These are phyloP conservation scores for Caiman crocodilus DNA, from an alignment of 2,797 vertebrate species.

Conservation along the genomic window DNA sequence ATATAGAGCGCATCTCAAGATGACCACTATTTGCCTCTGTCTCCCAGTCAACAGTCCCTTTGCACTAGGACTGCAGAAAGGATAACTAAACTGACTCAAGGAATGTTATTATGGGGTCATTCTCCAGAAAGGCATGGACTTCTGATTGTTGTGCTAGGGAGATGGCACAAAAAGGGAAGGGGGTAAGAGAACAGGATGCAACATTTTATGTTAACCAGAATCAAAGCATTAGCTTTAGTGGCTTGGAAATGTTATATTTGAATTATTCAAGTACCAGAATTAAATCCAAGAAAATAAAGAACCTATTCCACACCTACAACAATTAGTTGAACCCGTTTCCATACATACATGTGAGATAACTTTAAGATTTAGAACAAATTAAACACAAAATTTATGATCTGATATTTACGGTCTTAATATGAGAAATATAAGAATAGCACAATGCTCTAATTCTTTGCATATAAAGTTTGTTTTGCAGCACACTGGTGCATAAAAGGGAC, in stretches of 20 bases:
- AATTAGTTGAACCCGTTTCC: background rate
- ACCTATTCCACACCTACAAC: accelerated
- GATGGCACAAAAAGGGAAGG: background rate
- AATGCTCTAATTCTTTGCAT: background rate
- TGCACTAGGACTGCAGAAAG: accelerated
- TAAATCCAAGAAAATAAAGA: background rate
- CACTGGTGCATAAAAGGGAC: background rate
- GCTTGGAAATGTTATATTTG: background rate
- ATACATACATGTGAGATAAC: background rate
- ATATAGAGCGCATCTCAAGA: background rate
- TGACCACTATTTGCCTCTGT: background rate
- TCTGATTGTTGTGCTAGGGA: background rate
- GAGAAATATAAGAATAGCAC: background rate
- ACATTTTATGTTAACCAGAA: background rate
- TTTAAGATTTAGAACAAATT: background rate
- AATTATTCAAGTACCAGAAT: background rate
- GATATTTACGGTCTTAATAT: background rate
- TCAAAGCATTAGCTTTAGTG: background rate
- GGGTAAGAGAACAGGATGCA: background rate
- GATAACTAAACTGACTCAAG: too few relatives aligned
- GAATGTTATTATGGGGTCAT: accelerated
- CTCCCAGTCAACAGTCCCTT: background rate
- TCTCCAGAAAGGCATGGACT: background rate
- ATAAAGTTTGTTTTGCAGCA: background rate
- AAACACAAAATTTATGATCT: background rate